These are phyloP conservation scores for Ailuropoda melanoleuca DNA, from an alignment of 2,113 vertebrate genomes.

Conservation along the genomic window DNA sequence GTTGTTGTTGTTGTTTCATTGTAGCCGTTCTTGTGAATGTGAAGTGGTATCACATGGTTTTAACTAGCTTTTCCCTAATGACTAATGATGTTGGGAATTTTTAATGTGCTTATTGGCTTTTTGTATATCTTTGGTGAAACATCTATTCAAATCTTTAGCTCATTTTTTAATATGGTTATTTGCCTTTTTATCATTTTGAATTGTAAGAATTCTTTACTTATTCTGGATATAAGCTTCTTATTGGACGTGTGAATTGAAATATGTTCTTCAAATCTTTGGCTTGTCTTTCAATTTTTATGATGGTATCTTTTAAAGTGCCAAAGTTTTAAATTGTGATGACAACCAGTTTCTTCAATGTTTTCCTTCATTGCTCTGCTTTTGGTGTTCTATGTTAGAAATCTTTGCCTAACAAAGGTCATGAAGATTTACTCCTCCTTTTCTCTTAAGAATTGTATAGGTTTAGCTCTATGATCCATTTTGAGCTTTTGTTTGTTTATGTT, in stretches of 20 bases:
- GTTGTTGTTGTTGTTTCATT: not conserved
- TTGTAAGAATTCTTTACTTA: not conserved
- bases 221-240: not conserved
- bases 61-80: not conserved
- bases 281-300: not conserved
- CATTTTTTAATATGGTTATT: conserved; percentile 13
- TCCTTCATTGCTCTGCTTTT: not conserved
- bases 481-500: not conserved
- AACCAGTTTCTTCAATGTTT: not conserved
- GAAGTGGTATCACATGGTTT: not conserved
- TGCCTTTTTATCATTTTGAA: conserved; percentile 1
- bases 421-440: not conserved
- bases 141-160: not conserved
- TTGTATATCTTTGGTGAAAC: not conserved
- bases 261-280: not conserved
- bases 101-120: not conserved
- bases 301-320: not conserved
- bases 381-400: not conserved
- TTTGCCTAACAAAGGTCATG: not conserved
- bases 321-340: not conserved
- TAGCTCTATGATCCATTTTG: not conserved
- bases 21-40: not conserved
- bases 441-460: not conserved
- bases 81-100: not conserved
- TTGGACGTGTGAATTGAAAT: not conserved